Conservation (phyloP, 2,113 vertebrate species). For the Gnathonemus echidnorhynchus region DNA sequence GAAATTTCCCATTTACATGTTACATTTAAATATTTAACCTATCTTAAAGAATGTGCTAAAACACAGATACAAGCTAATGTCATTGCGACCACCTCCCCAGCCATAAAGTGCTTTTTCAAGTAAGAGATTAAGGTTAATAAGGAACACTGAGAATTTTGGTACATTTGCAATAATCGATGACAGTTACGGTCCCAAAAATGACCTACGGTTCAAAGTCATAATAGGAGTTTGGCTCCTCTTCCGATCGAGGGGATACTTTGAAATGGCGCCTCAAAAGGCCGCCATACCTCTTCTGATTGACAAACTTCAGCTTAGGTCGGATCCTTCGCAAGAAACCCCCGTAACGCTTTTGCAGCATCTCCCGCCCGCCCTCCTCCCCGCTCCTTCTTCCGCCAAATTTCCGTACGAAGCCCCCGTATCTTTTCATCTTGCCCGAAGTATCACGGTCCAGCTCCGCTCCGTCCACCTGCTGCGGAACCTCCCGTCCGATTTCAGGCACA, state of each 20-base stretch:
- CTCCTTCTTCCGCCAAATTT: conserved; percentile 68
- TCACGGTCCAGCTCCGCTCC: conserved; percentile 23
- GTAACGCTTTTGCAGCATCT: conserved; percentile 87
- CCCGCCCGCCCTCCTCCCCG: conserved; percentile 52
- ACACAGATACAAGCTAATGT: conserved; percentile 5
- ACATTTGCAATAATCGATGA: conserved; percentile 35
- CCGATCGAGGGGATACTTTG: conserved; percentile 78
- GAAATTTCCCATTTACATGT: not conserved
- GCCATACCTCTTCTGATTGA: conserved; percentile 89
- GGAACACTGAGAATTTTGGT: conserved; percentile 27
- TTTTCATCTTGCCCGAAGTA: conserved; percentile 55
- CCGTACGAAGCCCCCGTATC: conserved; percentile 78
- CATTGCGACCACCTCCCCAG: no score
- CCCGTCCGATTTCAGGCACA: conserved; percentile 28
- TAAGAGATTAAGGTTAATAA: not conserved
- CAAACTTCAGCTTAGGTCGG: conserved; percentile 88
- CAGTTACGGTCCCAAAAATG: not conserved
- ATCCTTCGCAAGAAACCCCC: conserved; percentile 91
- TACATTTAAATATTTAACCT: not conserved
- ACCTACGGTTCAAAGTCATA: conserved; percentile 64
- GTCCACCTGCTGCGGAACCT: conserved; percentile 32
- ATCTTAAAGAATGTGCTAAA: not conserved
- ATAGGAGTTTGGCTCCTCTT: conserved; percentile 71
- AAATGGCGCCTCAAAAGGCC: conserved; percentile 87
- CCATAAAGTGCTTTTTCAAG: not conserved